These are phyloP conservation scores for Ophion obscuratus DNA, from an alignment of 2,888 invertebrate species.

Conservation along the genomic window DNA sequence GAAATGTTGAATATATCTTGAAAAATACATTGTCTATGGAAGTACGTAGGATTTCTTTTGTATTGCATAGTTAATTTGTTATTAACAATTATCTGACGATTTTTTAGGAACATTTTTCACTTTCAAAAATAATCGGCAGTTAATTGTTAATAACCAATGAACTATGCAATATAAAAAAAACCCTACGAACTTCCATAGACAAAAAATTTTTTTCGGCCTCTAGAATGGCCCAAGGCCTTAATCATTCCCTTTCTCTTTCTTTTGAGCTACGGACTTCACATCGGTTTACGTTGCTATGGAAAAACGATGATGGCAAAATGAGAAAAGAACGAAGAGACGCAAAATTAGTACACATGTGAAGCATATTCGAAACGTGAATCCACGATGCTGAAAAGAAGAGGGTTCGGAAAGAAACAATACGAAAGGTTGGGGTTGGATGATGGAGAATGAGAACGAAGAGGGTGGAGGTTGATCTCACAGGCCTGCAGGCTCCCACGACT, in stretches of 20 bases:
- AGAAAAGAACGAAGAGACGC: neutral
- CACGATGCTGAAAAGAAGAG: conserved; percentile 4
- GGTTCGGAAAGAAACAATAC: conserved; percentile 27
- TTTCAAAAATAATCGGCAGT: too few species aligned
- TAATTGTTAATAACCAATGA: too few species aligned
- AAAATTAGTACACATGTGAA: neutral
- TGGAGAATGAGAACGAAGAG: conserved; percentile 38
- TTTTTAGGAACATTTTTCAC: too few species aligned
- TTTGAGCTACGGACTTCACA: neutral
- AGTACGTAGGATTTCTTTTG: too few species aligned
- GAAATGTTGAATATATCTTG: too few species aligned
- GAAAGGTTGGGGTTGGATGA: conserved; percentile 47
- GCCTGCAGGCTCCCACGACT: conserved; percentile 57
- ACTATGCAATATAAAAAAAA: too few species aligned
- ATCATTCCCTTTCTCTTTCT: neutral
- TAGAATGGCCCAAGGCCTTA: neutral
- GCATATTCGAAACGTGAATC: conserved; percentile 1
- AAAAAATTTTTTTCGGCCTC: too few species aligned
- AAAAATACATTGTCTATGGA: too few species aligned
- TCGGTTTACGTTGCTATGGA: neutral
- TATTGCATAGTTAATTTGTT: too few species aligned
- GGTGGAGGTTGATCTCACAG: conserved; percentile 43
- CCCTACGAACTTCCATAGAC: too few species aligned
- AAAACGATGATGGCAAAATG: neutral
- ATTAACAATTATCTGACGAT: too few species aligned